Evolutionary conservation across 2,113 vertebrate species (phyloP).

Genomic region (Gymnogyps californianus): DNA sequence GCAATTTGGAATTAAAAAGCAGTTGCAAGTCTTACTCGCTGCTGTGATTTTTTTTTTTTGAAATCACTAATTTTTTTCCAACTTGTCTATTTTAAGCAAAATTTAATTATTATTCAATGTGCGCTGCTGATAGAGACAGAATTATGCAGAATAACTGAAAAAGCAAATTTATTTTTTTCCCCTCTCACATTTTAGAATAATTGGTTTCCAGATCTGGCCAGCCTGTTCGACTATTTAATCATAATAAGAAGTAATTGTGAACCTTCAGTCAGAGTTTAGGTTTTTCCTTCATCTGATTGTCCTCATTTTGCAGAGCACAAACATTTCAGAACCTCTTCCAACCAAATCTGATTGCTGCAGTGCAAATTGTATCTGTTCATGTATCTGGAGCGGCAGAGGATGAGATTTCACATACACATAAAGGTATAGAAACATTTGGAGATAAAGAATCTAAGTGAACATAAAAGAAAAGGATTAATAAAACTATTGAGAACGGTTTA

Average conservation of each 20-base stretch:
- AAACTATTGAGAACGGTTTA: neutral
- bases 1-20: neutral
- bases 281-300: neutral
- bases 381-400: neutral
- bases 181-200: neutral
- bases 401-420: neutral
- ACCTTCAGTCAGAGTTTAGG: neutral
- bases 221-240: neutral
- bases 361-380: neutral
- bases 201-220: neutral
- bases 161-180: neutral
- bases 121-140: neutral
- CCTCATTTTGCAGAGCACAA: neutral
- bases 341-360: neutral
- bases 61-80: neutral
- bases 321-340: neutral
- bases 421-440: neutral
- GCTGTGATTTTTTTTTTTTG: neutral
- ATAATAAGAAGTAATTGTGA: neutral
- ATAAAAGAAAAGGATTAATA: neutral
- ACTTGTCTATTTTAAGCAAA: neutral
- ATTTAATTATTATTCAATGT: neutral
- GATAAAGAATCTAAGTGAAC: neutral
- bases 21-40: neutral
- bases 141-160: neutral